phyloP scores from a whole-genome alignment of 2,113 vertebrate genomes.

The Athene noctua region DNA sequence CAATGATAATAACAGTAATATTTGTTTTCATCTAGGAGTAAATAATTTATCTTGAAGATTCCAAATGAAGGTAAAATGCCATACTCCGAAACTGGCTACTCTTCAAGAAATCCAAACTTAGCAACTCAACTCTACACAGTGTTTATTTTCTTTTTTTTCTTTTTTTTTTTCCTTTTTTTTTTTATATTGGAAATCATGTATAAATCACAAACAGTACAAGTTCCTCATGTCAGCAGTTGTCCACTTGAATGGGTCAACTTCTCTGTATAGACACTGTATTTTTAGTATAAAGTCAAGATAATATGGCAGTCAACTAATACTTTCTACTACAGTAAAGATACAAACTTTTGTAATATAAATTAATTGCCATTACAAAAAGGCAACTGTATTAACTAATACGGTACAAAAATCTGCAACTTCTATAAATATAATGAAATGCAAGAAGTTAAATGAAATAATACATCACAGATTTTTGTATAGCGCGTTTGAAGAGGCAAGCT shows the following conservation, averaged over 20 bases:
- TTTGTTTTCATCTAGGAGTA: slow-evolving; percentile 12
- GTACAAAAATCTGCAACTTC: slow-evolving; percentile 80
- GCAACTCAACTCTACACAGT: slow-evolving; percentile 58
- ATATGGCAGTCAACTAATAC: slow-evolving; percentile 70
- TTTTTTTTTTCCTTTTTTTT: neutral
- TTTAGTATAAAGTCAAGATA: slow-evolving; percentile 78
- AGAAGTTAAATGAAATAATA: slow-evolving; percentile 73
- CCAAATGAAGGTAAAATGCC: neutral
- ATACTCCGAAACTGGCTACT: neutral
- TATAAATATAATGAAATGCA: slow-evolving; percentile 79
- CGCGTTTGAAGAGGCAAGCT: slow-evolving; percentile 64
- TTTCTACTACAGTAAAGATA: slow-evolving; percentile 74
- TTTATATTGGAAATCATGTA: slow-evolving; percentile 73
- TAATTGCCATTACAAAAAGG: slow-evolving; percentile 82
- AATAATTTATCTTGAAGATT: slow-evolving; percentile 24
- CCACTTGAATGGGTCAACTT: slow-evolving; percentile 60
- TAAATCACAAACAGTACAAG: slow-evolving; percentile 71
- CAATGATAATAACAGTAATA: neutral
- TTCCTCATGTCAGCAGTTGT: slow-evolving; percentile 60
- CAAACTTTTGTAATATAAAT: slow-evolving; percentile 80
- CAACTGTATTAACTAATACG: slow-evolving; percentile 75
- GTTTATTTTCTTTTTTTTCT: slow-evolving; percentile 76
- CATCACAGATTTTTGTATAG: slow-evolving; percentile 71
- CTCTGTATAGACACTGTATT: slow-evolving; percentile 62
- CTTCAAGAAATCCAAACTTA: slow-evolving; percentile 56